These are phyloP conservation scores for Cyprinodon diabolis DNA, from an alignment of 2,797 vertebrate species.

Conservation along the genomic window DNA sequence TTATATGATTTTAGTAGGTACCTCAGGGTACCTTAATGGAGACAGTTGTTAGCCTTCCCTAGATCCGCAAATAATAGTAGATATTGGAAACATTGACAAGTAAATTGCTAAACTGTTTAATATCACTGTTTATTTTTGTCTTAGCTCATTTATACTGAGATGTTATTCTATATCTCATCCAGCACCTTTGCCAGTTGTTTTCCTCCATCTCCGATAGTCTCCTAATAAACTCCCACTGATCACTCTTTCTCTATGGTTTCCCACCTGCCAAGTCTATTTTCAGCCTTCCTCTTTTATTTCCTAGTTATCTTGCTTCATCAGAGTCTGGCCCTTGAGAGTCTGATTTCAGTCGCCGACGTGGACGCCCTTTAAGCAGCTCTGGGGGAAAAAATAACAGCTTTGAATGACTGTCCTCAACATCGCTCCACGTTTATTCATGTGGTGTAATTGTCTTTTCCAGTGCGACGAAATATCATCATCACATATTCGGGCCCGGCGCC, in stretches of 20 bases:
- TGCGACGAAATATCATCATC: conserved; percentile 48
- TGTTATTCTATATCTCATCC: background rate
- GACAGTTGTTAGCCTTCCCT: background rate
- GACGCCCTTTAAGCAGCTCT: conserved; percentile 46
- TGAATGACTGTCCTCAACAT: conserved; percentile 31
- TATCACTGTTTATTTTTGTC: background rate
- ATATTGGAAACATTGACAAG: background rate
- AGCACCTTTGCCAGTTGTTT: background rate
- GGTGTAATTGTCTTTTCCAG: conserved; percentile 53
- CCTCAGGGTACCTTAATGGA: background rate
- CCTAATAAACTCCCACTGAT: background rate
- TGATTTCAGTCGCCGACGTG: conserved; percentile 48
- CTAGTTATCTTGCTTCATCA: conserved; percentile 37
- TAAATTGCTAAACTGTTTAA: background rate
- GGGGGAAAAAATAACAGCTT: background rate
- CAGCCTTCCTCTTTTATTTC: conserved; percentile 42
- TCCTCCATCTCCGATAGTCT: background rate
- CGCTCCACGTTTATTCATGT: conserved; percentile 34
- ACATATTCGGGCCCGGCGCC: conserved; percentile 38
- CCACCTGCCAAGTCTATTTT: conserved; percentile 38
- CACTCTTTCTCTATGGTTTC: conserved; percentile 1
- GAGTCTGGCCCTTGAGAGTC: conserved; percentile 39
- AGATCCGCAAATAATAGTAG: background rate
- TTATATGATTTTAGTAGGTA: background rate
- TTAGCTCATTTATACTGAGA: background rate